These are phyloP conservation scores for Excalfactoria chinensis DNA, from an alignment of 2,113 vertebrate species.

Conservation along the genomic window DNA sequence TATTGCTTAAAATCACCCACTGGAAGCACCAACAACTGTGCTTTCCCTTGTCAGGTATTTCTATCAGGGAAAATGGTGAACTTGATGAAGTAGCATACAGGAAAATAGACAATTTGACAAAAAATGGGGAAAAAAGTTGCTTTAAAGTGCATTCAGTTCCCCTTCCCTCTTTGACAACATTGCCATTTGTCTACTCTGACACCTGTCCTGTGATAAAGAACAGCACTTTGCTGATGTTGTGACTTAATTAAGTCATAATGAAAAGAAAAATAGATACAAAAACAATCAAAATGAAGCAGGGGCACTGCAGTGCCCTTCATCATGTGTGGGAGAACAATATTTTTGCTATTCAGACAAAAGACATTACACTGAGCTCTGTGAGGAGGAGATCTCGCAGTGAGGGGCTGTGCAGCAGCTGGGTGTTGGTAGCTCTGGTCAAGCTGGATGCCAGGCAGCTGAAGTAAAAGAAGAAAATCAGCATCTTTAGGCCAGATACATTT, in stretches of 20 bases:
- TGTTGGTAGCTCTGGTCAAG: fast-evolving
- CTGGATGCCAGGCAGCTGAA: background rate
- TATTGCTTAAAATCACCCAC: background rate
- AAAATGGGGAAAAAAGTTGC: background rate
- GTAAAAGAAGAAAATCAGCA: background rate
- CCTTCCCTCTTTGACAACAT: background rate
- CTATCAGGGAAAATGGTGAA: background rate
- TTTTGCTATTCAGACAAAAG: background rate
- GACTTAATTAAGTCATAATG: conserved; percentile 18
- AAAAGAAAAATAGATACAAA: background rate
- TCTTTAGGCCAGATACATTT: background rate
- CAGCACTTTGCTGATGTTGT: conserved; percentile 2
- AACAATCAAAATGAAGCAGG: background rate
- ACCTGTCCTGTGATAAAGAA: conserved; percentile 31
- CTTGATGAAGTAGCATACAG: background rate
- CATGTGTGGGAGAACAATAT: background rate
- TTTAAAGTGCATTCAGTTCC: background rate
- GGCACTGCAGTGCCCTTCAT: background rate
- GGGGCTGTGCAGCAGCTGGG: background rate
- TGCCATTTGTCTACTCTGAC: conserved; percentile 40
- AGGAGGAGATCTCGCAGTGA: background rate
- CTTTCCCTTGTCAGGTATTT: background rate
- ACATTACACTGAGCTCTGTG: background rate
- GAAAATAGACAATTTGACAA: background rate
- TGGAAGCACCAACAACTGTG: fast-evolving